Evolutionary conservation across 1,140 invertebrate genomes (phyloP).

Genomic region (Campoletis sonorensis): DNA sequence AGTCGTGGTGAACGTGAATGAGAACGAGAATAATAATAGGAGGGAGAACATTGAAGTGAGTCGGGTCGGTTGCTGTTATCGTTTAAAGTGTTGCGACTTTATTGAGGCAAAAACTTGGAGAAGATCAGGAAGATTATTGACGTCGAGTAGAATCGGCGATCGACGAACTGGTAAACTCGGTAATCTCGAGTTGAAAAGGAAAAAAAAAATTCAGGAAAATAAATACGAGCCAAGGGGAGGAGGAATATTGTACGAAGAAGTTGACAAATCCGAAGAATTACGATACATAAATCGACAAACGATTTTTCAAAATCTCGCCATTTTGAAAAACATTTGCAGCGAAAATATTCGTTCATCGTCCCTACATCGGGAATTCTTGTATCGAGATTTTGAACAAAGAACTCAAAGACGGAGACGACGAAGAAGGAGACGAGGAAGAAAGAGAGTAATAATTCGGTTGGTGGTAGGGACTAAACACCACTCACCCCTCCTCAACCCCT

Average conservation of each 20-base stretch:
- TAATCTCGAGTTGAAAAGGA: neutral
- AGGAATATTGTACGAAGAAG: neutral
- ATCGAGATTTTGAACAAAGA: neutral
- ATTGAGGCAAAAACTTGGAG: constrained; percentile 20
- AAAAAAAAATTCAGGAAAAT: neutral
- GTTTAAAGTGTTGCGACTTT: constrained; percentile 7
- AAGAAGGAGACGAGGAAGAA: constrained; percentile 25
- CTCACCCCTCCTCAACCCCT: constrained; percentile 28
- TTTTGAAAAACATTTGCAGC: neutral
- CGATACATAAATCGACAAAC: neutral
- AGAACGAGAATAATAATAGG: constrained; percentile 3
- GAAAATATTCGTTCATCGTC: neutral
- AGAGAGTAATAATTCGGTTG: neutral
- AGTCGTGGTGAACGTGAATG: constrained; percentile 16
- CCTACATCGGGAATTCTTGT: neutral
- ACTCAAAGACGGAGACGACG: constrained; percentile 18
- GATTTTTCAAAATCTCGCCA: neutral
- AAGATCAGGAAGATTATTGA: neutral
- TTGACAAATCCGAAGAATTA: neutral
- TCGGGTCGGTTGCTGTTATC: neutral
- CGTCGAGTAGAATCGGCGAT: no score
- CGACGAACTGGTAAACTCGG: neutral
- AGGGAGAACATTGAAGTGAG: neutral
- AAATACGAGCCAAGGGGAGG: neutral
- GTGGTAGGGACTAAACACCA: constrained; percentile 49